These are phyloP conservation scores for Pararge aegeria DNA, from an alignment of 1,140 invertebrate species.

Conservation along the genomic window DNA sequence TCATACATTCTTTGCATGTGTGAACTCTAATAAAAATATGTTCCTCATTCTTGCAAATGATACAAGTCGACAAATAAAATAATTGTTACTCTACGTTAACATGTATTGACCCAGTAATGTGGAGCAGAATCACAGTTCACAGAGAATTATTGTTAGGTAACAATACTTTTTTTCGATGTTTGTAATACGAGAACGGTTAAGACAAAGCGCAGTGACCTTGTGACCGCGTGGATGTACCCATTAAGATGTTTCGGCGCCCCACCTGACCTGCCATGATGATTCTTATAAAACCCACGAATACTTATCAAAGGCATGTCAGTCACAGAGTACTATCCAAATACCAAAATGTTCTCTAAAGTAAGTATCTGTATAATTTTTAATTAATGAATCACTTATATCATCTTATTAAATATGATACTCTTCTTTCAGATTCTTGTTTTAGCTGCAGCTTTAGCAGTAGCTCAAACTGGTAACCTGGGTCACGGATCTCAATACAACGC, in stretches of 20 bases:
- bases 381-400: background rate
- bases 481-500: background rate
- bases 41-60: conserved; percentile 29
- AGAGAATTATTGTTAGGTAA: conserved; percentile 64
- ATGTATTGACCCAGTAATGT: conserved; percentile 49
- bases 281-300: conserved; percentile 72
- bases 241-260: conserved; percentile 53
- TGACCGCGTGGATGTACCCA: conserved; percentile 42
- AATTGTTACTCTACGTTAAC: conserved; percentile 27
- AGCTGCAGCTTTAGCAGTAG: conserved; percentile 53
- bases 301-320: conserved; percentile 65
- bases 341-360: conserved; percentile 71
- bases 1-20: conserved; percentile 18
- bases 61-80: conserved; percentile 24
- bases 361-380: conserved; percentile 30
- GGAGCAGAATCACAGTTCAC: conserved; percentile 54
- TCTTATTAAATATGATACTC: conserved; percentile 9
- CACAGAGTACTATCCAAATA: conserved; percentile 54
- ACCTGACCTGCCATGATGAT: conserved; percentile 51
- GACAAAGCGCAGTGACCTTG: conserved; percentile 69
- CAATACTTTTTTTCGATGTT: conserved; percentile 55
- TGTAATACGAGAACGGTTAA: conserved; percentile 61
- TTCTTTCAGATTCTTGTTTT: conserved; percentile 62
- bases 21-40: conserved; percentile 21
- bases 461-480: conserved; percentile 55